These are phyloP conservation scores for Benthosema pterotum DNA, from an alignment of 2,797 vertebrate species.

Conservation along the genomic window DNA sequence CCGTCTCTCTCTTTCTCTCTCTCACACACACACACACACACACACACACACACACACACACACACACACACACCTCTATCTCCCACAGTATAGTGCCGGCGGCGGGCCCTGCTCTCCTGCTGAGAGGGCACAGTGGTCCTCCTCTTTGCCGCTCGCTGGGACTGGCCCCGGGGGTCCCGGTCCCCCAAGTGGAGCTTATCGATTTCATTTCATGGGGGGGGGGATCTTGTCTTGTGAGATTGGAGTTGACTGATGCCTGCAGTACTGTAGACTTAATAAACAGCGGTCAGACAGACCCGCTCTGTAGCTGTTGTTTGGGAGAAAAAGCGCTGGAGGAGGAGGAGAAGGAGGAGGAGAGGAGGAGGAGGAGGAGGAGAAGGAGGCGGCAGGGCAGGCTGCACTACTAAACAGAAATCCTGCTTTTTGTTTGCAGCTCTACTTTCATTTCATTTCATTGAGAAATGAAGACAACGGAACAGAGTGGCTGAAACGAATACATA, in stretches of 20 bases:
- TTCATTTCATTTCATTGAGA: no score
- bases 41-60: no score
- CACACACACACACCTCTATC: constrained; percentile 11
- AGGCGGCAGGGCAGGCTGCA: constrained; percentile 25
- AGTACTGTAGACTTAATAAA: constrained; percentile 69
- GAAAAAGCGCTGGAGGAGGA: constrained; percentile 38
- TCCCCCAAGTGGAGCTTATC: constrained; percentile 72
- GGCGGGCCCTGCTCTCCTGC: constrained; percentile 61
- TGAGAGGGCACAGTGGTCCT: constrained; percentile 59
- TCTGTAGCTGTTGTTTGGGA: constrained; percentile 52
- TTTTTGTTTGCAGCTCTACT: background rate
- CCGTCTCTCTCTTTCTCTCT: constrained; percentile 28
- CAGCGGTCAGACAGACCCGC: constrained; percentile 50
- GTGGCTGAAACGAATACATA: no score
- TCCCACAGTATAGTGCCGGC: constrained; percentile 61
- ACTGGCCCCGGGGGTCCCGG: constrained; percentile 70
- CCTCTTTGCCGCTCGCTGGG: constrained; percentile 48
- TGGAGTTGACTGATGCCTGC: constrained; percentile 69
- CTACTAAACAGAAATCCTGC: constrained; percentile 48
- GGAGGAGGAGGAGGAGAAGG: constrained; percentile 44
- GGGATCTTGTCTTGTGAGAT: constrained; percentile 66
- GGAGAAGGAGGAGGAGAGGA: constrained; percentile 6
- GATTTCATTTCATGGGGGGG: constrained; percentile 76
- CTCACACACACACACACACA: constrained; percentile 5
- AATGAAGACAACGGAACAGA: no score